Conservation (phyloP, 2,888 invertebrate species). For the Campaea margaritaria region DNA sequence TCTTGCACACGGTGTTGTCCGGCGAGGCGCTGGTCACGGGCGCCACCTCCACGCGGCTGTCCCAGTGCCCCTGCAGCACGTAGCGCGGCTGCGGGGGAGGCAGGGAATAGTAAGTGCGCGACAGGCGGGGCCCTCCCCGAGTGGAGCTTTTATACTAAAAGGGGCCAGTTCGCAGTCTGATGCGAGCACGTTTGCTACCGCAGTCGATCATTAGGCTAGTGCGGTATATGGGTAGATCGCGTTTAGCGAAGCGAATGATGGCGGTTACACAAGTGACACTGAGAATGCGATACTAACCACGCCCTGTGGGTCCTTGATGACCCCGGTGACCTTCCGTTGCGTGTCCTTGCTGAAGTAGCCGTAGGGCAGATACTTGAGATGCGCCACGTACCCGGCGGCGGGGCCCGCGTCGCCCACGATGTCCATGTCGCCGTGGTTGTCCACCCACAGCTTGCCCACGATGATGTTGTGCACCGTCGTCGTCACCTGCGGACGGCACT, state of each 20-base stretch:
- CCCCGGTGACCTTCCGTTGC: slow-evolving; percentile 95
- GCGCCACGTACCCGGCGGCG: slow-evolving; percentile 95
- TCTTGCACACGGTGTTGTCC: slow-evolving; percentile 96
- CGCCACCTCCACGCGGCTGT: slow-evolving; percentile 97
- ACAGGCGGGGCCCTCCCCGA: too few relatives aligned
- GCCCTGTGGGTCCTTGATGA: slow-evolving; percentile 89
- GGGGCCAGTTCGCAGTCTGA: too few relatives aligned
- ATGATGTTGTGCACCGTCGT: slow-evolving; percentile 99
- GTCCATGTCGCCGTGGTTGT: slow-evolving; percentile 99
- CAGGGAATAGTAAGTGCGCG: too few relatives aligned
- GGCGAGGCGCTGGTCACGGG: slow-evolving; percentile 91
- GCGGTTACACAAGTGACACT: too few relatives aligned
- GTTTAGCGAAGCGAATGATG: too few relatives aligned
- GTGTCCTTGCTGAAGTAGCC: slow-evolving; percentile 99
- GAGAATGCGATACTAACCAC: slow-evolving; percentile 88
- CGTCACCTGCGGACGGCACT: slow-evolving; percentile 87
- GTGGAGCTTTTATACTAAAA: too few relatives aligned
- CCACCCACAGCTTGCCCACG: slow-evolving; percentile 99
- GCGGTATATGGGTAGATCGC: too few relatives aligned
- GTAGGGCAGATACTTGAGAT: slow-evolving; percentile 98
- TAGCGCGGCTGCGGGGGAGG: slow-evolving; percentile 87
- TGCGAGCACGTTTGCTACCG: too few relatives aligned
- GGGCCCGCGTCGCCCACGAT: slow-evolving; percentile 93
- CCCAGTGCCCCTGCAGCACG: slow-evolving; percentile 96
- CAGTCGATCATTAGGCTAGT: too few relatives aligned